Percentiles rank a stretch among this genome's conserved stretches.
These are phyloP conservation scores for Capreolus pygargus DNA, from an alignment of 2,113 vertebrate species.

Conservation along the genomic window DNA sequence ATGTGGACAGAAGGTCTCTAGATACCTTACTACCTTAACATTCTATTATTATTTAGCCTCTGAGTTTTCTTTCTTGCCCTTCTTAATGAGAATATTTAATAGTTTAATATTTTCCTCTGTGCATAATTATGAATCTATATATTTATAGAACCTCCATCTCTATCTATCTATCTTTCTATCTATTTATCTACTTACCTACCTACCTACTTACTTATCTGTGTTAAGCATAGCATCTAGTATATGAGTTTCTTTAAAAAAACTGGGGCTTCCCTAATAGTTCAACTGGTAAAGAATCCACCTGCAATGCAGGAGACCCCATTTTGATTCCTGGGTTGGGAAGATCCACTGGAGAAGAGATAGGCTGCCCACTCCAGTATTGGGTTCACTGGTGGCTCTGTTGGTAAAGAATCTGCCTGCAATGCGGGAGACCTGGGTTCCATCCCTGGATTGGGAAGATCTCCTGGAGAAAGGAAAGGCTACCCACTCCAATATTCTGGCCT, in stretches of 20 bases:
- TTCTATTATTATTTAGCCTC: neutral
- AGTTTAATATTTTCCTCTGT: neutral
- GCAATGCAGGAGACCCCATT: neutral
- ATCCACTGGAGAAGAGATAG: neutral
- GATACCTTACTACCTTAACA: neutral
- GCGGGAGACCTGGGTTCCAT: fast-evolving
- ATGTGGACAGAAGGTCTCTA: neutral
- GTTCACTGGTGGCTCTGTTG: neutral
- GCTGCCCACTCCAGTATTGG: neutral
- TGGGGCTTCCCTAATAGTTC: neutral
- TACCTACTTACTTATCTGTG: neutral
- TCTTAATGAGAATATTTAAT: slow-evolving; percentile 13
- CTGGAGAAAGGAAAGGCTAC: neutral
- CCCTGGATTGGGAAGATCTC: neutral
- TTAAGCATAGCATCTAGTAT: neutral
- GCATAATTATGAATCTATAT: neutral
- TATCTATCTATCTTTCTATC: neutral
- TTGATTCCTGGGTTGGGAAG: neutral
- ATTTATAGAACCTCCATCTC: neutral
- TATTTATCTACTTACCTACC: neutral
- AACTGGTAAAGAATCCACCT: neutral
- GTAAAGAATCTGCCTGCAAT: neutral
- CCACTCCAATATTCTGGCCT: neutral
- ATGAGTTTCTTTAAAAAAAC: neutral
- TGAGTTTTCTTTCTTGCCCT: neutral